Evolutionary conservation across 2,797 vertebrate genomes (phyloP).

Genomic region (Megaceryle alcyon): DNA sequence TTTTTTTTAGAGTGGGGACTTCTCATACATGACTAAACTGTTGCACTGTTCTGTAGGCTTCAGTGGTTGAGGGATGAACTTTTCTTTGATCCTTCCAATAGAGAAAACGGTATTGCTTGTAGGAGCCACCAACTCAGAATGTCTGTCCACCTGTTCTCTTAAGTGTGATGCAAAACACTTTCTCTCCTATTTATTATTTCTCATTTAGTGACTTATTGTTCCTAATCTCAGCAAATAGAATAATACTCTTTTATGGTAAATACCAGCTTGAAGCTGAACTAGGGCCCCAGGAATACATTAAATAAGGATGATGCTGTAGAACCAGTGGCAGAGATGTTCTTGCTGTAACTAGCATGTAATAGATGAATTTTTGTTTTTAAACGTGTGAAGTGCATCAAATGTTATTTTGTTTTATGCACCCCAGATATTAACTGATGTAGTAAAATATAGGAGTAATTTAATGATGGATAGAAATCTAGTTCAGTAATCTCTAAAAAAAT

Average conservation of each 20-base stretch:
- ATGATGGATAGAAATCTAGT: neutral
- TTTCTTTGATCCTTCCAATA: neutral
- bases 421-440: neutral
- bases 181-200: neutral
- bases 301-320: neutral
- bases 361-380: neutral
- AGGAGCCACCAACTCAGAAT: neutral
- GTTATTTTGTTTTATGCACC: neutral
- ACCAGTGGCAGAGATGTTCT: neutral
- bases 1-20: neutral
- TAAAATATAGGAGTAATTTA: neutral
- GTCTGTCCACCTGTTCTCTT: neutral
- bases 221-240: neutral
- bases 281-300: neutral
- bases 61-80: neutral
- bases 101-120: neutral
- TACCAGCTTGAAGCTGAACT: neutral
- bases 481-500: neutral
- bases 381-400: neutral
- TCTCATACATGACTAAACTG: neutral
- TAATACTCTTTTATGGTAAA: neutral
- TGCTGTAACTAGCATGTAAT: neutral
- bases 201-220: neutral
- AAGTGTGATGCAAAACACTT: neutral
- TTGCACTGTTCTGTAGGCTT: neutral